Evolutionary conservation across 2,797 vertebrate genomes (phyloP).

Genomic region (Antrozous pallidus): DNA sequence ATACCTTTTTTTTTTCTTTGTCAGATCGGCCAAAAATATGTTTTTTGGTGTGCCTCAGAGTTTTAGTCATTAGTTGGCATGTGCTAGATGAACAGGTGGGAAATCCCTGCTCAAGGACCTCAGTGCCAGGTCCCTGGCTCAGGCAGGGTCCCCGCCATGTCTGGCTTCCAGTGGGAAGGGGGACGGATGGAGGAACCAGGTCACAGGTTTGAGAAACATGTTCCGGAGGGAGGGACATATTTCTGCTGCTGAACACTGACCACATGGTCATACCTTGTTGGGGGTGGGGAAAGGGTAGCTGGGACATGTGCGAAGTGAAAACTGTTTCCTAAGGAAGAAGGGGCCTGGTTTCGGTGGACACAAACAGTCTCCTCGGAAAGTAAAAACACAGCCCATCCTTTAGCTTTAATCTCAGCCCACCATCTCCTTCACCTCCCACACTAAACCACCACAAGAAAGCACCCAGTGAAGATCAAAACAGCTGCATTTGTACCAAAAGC

Average conservation of each 20-base stretch:
- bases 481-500: not conserved
- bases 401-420: not conserved
- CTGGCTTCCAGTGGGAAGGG: not conserved
- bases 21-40: not conserved
- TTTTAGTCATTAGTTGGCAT: not conserved
- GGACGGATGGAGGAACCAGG: not conserved
- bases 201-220: not conserved
- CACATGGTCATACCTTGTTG: not conserved
- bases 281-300: not conserved
- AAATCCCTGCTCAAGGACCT: not conserved
- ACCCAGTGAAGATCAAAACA: not conserved
- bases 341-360: not conserved
- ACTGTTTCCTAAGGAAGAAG: not conserved
- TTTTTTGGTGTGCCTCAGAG: not conserved
- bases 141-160: not conserved
- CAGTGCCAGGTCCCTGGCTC: not conserved
- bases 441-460: not conserved
- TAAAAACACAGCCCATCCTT: not conserved
- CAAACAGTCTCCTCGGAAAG: not conserved
- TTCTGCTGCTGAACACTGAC: not conserved
- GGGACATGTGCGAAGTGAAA: too few species aligned
- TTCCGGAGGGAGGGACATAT: not conserved
- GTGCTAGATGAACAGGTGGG: not conserved
- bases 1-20: not conserved
- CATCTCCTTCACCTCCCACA: not conserved